phyloP scores from a whole-genome alignment of 2,797 vertebrate species.

The Gallirallus australis region DNA sequence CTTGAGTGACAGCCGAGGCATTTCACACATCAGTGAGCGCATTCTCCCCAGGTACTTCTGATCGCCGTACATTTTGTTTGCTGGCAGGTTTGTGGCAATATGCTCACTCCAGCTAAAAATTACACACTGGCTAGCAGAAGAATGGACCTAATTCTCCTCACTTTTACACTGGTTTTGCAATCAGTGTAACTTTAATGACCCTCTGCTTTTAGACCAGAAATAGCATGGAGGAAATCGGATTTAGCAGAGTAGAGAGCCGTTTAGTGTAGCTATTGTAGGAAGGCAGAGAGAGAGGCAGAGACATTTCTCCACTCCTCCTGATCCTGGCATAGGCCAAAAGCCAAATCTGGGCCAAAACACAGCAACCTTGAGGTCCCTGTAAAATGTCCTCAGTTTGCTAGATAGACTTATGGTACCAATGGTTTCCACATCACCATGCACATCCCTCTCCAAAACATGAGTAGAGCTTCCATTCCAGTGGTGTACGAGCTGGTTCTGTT shows the following conservation, averaged over 20 bases:
- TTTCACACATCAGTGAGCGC: conserved; percentile 11
- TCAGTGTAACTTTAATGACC: background rate
- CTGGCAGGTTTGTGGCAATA: conserved; percentile 12
- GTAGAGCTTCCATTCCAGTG: background rate
- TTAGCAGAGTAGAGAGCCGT: background rate
- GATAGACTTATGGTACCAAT: rapidly evolving
- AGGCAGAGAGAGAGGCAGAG: background rate
- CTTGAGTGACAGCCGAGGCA: background rate
- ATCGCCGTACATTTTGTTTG: background rate
- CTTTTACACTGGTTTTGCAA: background rate
- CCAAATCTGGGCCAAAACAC: background rate
- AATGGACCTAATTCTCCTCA: background rate
- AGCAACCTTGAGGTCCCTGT: background rate
- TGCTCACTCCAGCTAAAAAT: background rate
- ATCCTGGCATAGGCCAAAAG: background rate
- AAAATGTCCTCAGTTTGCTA: background rate
- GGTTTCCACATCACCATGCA: background rate
- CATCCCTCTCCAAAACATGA: background rate
- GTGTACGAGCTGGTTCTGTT: background rate
- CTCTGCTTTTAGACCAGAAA: background rate
- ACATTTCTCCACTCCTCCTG: background rate
- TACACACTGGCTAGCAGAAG: background rate
- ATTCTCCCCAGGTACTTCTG: conserved; percentile 36
- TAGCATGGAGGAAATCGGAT: background rate
- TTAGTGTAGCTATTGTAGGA: background rate